phyloP scores from a whole-genome alignment of 2,888 invertebrate species.

The Punctoribates punctum region DNA sequence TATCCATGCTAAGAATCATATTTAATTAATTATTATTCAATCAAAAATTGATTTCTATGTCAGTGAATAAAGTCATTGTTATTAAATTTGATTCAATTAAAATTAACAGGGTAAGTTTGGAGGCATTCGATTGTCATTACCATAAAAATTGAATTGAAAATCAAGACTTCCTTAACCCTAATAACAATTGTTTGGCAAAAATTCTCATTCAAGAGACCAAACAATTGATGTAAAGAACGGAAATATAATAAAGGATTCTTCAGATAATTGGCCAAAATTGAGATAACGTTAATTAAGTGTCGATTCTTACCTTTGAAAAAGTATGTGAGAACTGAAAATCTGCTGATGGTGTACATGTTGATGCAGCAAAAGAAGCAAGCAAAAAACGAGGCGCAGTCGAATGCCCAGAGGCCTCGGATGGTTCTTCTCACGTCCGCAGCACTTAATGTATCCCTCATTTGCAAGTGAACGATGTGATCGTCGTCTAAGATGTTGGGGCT shows the following conservation, averaged over 20 bases:
- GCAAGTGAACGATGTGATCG: slow-evolving; percentile 13
- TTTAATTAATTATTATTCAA: no score
- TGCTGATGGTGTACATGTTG: slow-evolving; percentile 80
- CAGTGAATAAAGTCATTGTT: no score
- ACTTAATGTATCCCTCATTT: slow-evolving; percentile 28
- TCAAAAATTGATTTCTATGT: no score
- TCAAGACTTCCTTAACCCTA: slow-evolving; percentile 14
- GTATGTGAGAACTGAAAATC: slow-evolving; percentile 78
- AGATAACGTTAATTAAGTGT: background rate
- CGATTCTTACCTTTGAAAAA: slow-evolving; percentile 70
- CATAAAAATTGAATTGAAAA: no score
- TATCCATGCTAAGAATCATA: no score
- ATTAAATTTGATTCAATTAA: no score
- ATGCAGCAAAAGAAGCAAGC: slow-evolving; percentile 79
- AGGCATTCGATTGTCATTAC: no score
- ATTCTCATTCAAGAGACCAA: background rate
- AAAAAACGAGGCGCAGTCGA: slow-evolving; percentile 67
- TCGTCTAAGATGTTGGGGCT: background rate
- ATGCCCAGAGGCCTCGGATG: slow-evolving; percentile 51
- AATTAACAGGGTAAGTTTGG: no score
- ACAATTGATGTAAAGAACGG: background rate
- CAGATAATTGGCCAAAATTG: background rate
- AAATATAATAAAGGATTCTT: background rate
- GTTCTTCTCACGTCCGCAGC: slow-evolving; percentile 34
- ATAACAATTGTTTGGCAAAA: background rate